A percentile compares a stretch with the other conserved stretches of the same genome.
Evolutionary conservation across 1,140 invertebrate genomes (phyloP).

Genomic region (Himalopsyche phryganea): DNA sequence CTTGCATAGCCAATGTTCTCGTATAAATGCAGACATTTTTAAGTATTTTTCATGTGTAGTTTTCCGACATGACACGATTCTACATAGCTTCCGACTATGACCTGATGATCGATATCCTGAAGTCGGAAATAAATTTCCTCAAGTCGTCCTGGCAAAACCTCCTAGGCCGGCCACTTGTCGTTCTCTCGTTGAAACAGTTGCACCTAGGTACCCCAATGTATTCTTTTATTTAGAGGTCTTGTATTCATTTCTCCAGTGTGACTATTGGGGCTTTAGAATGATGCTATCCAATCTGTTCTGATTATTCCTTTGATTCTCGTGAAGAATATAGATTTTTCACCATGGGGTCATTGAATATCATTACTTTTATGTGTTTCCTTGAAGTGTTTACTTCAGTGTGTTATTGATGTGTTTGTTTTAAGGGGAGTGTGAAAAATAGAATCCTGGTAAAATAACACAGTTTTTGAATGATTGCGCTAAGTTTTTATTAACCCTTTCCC

Average conservation of each 20-base stretch:
- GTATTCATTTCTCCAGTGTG: constrained; percentile 16
- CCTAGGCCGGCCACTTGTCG: constrained; percentile 84
- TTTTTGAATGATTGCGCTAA: no score
- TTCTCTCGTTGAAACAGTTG: constrained; percentile 81
- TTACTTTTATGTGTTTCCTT: no score
- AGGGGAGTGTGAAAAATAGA: no score
- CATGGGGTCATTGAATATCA: no score
- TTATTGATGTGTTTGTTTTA: no score
- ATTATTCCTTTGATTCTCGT: no score
- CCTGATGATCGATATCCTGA: constrained; percentile 95
- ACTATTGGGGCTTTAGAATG: constrained; percentile 13
- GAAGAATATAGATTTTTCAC: no score
- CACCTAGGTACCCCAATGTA: constrained; percentile 78
- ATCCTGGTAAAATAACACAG: no score
- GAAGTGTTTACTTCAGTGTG: no score
- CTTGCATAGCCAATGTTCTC: no score
- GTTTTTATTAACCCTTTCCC: no score
- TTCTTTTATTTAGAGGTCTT: neutral
- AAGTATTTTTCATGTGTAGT: constrained; percentile 60
- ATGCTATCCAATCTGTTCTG: neutral
- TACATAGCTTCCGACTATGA: constrained; percentile 96
- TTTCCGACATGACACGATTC: constrained; percentile 92
- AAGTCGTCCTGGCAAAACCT: constrained; percentile 95
- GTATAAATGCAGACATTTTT: constrained; percentile 2
- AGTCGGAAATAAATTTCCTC: constrained; percentile 93